Percentiles rank a stretch among this genome's conserved stretches.
phyloP scores from a whole-genome alignment of 2,113 vertebrate species.

The Tympanuchus pallidicinctus region DNA sequence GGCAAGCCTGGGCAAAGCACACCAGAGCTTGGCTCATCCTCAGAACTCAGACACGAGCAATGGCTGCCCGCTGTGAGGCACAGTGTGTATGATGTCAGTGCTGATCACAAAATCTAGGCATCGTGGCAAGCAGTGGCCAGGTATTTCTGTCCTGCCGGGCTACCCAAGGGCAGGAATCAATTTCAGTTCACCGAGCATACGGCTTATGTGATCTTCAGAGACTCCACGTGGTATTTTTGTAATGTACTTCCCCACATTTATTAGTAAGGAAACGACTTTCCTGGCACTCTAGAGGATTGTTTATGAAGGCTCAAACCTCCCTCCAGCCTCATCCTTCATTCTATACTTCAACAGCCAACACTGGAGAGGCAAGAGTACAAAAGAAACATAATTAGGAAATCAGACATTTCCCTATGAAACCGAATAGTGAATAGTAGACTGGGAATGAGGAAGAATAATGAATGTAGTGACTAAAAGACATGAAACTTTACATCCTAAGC shows the following conservation, averaged over 20 bases:
- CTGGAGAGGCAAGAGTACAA: constrained; percentile 63
- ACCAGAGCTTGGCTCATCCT: not conserved
- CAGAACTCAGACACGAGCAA: not conserved
- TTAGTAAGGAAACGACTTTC: constrained; percentile 70
- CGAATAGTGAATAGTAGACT: constrained; percentile 6
- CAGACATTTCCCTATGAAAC: constrained; percentile 50
- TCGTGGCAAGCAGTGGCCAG: not conserved
- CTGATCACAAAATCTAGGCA: not conserved
- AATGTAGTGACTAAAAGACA: constrained; percentile 42
- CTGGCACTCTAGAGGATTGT: constrained; percentile 69
- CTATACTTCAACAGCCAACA: constrained; percentile 69
- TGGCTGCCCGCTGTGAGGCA: accelerated
- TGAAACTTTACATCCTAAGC: not conserved
- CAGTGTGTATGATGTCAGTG: not conserved
- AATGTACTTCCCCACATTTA: constrained; percentile 48
- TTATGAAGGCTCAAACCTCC: constrained; percentile 70
- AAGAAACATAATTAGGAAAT: constrained; percentile 71
- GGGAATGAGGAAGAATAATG: constrained; percentile 41
- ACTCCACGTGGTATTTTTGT: not conserved
- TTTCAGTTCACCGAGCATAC: not conserved
- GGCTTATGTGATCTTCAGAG: constrained; percentile 2
- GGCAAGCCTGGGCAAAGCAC: not conserved
- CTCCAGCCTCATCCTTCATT: constrained; percentile 70
- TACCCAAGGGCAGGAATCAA: not conserved
- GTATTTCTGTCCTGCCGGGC: not conserved